phyloP scores from a whole-genome alignment of 1,140 invertebrate species.

The Melanaphis sacchari region DNA sequence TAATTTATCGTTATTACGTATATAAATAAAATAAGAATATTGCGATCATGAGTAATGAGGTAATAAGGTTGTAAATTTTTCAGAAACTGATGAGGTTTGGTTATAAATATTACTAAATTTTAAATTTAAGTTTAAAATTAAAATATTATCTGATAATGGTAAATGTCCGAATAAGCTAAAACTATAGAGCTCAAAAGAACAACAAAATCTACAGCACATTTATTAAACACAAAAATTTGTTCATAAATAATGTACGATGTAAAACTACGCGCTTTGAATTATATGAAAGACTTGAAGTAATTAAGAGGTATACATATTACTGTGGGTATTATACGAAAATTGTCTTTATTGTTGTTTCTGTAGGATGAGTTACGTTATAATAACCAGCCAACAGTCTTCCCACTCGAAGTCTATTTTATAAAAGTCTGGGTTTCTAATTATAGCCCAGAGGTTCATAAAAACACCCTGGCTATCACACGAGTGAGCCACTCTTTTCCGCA shows the following conservation, averaged over 20 bases:
- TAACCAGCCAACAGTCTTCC: neutral
- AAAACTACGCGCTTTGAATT: neutral
- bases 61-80: neutral
- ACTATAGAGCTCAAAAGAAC: neutral
- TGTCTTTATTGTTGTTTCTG: neutral
- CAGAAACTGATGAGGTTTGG: neutral
- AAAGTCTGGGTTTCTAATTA: constrained; percentile 24
- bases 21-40: neutral
- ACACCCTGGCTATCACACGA: neutral
- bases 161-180: neutral
- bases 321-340: neutral
- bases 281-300: neutral
- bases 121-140: neutral
- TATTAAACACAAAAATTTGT: neutral
- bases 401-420: neutral
- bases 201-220: neutral
- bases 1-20: neutral
- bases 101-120: too few species aligned
- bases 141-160: neutral
- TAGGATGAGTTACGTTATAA: neutral
- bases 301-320: neutral
- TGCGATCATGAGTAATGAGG: neutral
- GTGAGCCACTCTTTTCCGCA: neutral
- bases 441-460: constrained; percentile 34
- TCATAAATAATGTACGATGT: neutral